A percentile compares a stretch with the other conserved stretches of the same genome.
These are phyloP conservation scores for Muscicapa comitata DNA, from an alignment of 2,797 vertebrate species.

Conservation along the genomic window DNA sequence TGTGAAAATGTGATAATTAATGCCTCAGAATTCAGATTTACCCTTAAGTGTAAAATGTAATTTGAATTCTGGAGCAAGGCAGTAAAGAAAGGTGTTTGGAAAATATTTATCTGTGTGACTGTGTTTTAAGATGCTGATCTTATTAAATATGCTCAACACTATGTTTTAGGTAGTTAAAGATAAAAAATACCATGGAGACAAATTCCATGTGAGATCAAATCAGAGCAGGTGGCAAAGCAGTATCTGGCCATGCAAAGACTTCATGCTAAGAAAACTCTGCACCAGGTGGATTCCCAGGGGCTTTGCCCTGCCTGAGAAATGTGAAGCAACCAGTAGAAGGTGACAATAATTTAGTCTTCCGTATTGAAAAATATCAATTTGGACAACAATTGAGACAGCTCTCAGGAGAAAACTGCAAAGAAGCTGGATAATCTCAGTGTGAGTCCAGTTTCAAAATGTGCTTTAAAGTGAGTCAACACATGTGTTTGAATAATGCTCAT, in stretches of 20 bases:
- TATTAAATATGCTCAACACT: not conserved
- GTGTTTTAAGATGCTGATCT: not conserved
- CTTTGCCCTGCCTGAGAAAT: not conserved
- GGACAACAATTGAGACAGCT: not conserved
- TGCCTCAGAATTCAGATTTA: not conserved
- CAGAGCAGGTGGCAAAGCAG: not conserved
- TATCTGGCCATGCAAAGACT: not conserved
- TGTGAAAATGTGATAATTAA: not conserved
- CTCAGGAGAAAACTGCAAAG: not conserved
- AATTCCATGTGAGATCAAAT: not conserved
- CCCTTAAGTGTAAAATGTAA: not conserved
- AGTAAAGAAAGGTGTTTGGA: not conserved
- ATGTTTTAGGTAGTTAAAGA: not conserved
- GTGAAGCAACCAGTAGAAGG: not conserved
- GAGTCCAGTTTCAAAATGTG: not conserved
- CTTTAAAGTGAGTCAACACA: not conserved
- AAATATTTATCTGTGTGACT: not conserved
- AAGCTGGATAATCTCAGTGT: not conserved
- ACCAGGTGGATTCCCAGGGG: not conserved
- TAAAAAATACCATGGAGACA: not conserved
- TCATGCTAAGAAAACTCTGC: not conserved
- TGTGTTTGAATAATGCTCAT: not conserved
- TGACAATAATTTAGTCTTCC: not conserved
- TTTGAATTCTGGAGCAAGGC: not conserved
- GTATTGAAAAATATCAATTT: not conserved